Evolutionary conservation across 2,113 vertebrate genomes (phyloP).

Genomic region (Saguinus midas): DNA sequence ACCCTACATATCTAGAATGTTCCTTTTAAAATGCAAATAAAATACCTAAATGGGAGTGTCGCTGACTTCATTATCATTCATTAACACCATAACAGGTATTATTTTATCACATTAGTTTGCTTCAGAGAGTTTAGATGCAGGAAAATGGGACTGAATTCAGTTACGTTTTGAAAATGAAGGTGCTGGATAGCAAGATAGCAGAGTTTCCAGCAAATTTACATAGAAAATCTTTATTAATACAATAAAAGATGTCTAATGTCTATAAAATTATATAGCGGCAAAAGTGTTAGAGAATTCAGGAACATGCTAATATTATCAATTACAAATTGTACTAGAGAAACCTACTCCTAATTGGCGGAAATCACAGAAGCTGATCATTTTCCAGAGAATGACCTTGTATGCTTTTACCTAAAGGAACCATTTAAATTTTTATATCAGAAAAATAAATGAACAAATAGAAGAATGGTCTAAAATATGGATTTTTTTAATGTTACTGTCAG

Average conservation of each 20-base stretch:
- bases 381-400: not conserved
- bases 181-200: not conserved
- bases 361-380: not conserved
- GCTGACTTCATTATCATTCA: constrained; percentile 48
- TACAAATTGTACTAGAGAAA: not conserved
- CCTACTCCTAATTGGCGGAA: not conserved
- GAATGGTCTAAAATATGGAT: not conserved
- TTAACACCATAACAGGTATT: constrained; percentile 9
- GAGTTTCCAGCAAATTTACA: not conserved
- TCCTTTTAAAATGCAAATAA: constrained; percentile 25
- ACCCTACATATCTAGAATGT: not conserved
- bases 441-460: not conserved
- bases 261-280: not conserved
- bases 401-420: not conserved
- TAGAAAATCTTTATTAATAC: not conserved
- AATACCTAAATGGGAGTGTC: not conserved
- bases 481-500: not conserved
- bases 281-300: not conserved
- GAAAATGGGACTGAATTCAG: not conserved
- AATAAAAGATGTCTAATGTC: not conserved
- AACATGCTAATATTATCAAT: not conserved
- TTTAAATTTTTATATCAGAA: not conserved
- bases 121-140: not conserved
- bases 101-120: constrained; percentile 42
- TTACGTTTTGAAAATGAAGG: constrained; percentile 2